phyloP scores from a whole-genome alignment of 2,888 invertebrate species.

The Dynastes hyllus region DNA sequence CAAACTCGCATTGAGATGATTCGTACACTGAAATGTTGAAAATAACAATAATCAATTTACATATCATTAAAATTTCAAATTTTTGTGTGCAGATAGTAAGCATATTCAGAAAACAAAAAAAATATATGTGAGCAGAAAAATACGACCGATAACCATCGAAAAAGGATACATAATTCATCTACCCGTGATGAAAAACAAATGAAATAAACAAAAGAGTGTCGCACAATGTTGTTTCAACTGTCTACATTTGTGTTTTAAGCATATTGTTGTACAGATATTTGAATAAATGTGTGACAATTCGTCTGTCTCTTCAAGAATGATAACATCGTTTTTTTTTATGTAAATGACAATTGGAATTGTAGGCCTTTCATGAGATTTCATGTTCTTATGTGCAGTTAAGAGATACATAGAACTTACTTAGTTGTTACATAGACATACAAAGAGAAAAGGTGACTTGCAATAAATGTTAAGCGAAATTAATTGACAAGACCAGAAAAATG shows the following conservation, averaged over 20 bases:
- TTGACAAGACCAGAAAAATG: too few relatives aligned
- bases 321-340: slow-evolving; percentile 15
- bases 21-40: slow-evolving; percentile 72
- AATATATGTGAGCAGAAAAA: slow-evolving; percentile 30
- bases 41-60: slow-evolving; percentile 63
- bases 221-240: slow-evolving; percentile 29
- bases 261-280: background rate
- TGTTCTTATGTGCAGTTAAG: slow-evolving; percentile 31
- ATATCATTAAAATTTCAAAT: slow-evolving; percentile 51
- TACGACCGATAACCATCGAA: slow-evolving; percentile 38
- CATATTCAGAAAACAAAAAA: slow-evolving; percentile 32
- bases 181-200: slow-evolving; percentile 30
- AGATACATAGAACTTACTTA: background rate
- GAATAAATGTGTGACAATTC: slow-evolving; percentile 12
- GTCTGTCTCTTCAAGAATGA: background rate
- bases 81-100: slow-evolving; percentile 31
- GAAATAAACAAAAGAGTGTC: slow-evolving; percentile 42
- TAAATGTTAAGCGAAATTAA: too few relatives aligned
- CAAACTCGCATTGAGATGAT: slow-evolving; percentile 72
- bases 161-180: slow-evolving; percentile 41
- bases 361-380: background rate
- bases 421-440: too few relatives aligned
- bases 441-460: too few relatives aligned
- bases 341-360: background rate
- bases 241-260: slow-evolving; percentile 16